phyloP scores from a whole-genome alignment of 1,140 invertebrate species.

The Halesus radiatus region DNA sequence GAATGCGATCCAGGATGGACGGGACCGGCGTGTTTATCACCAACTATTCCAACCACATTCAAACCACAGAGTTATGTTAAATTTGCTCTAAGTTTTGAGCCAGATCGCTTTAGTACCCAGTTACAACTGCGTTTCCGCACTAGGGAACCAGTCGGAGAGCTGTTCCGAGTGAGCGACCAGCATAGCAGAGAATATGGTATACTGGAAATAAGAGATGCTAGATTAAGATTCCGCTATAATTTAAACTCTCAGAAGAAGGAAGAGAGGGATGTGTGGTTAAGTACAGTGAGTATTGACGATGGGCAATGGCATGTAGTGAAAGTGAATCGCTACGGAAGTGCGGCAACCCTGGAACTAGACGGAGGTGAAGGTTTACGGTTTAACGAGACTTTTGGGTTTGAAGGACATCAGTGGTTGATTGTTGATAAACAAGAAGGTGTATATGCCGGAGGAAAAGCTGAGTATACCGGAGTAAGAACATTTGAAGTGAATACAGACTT shows the following conservation, averaged over 20 bases:
- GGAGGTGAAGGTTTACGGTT: constrained; percentile 80
- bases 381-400: constrained; percentile 76
- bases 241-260: constrained; percentile 74
- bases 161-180: constrained; percentile 76
- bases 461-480: constrained; percentile 74
- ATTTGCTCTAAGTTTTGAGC: constrained; percentile 78
- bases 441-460: constrained; percentile 77
- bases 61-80: constrained; percentile 77
- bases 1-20: constrained; percentile 77
- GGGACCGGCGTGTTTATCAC: constrained; percentile 72
- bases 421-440: constrained; percentile 78
- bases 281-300: constrained; percentile 75
- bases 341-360: constrained; percentile 77
- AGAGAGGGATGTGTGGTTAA: constrained; percentile 73
- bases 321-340: constrained; percentile 74
- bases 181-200: constrained; percentile 78
- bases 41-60: constrained; percentile 74
- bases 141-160: constrained; percentile 74
- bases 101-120: constrained; percentile 74
- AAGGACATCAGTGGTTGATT: constrained; percentile 74
- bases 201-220: constrained; percentile 75
- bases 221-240: constrained; percentile 75
- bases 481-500: constrained; percentile 77
- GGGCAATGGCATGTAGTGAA: constrained; percentile 81
- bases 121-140: constrained; percentile 79